Evolutionary conservation across 2,113 vertebrate species (phyloP).

Genomic region (Barbus barbus): DNA sequence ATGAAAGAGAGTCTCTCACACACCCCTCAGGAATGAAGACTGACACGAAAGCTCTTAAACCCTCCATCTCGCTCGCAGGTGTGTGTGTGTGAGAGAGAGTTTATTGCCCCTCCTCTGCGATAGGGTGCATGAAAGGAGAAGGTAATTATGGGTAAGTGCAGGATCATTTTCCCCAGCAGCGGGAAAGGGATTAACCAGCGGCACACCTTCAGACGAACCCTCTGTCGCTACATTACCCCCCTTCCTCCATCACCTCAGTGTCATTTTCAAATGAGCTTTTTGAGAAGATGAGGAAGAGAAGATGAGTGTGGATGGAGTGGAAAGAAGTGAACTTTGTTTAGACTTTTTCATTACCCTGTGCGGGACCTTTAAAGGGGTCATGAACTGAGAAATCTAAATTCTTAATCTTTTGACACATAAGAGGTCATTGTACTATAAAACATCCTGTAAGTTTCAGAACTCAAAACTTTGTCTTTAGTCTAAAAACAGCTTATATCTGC

Average conservation of each 20-base stretch:
- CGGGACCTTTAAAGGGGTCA: conserved; percentile 76
- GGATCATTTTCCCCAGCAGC: conserved; percentile 72
- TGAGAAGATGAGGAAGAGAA: not conserved
- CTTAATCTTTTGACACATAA: too few species aligned
- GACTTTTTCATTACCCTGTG: conserved; percentile 75
- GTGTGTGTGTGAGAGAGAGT: not conserved
- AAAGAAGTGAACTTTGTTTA: conserved; percentile 18
- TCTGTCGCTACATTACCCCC: not conserved
- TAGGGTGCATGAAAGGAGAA: conserved; percentile 51
- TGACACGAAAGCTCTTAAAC: conserved; percentile 2
- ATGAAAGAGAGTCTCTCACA: conserved; percentile 1
- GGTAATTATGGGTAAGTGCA: conserved; percentile 76
- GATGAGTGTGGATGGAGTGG: not conserved
- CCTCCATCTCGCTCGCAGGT: not conserved
- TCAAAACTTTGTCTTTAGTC: too few species aligned
- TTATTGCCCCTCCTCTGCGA: conserved; percentile 24
- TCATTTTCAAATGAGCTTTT: conserved; percentile 24
- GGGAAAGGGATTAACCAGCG: conserved; percentile 70
- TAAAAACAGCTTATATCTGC: too few species aligned
- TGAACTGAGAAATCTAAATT: too few species aligned
- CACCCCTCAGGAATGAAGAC: not conserved
- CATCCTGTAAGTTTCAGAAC: too few species aligned
- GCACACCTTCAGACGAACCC: conserved; percentile 56
- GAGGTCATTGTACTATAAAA: too few species aligned
- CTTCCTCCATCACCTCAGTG: not conserved